Conservation (phyloP, 2,888 invertebrate species). For the Plagodis dolabraria region DNA sequence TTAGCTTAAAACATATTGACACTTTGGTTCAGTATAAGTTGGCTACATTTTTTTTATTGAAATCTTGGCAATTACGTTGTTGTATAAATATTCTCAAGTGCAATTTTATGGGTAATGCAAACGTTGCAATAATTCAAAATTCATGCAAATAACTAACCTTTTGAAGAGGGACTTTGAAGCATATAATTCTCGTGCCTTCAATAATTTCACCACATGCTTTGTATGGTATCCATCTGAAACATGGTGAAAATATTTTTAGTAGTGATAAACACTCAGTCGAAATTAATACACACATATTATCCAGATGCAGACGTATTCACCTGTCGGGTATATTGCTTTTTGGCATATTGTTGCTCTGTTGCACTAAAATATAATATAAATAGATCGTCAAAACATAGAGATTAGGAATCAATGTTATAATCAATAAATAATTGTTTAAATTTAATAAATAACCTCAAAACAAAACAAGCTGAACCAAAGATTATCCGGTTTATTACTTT, state of each 20-base stretch:
- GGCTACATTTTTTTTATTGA: too few species aligned
- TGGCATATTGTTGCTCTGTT: slow-evolving; percentile 35
- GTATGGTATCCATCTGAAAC: slow-evolving; percentile 87
- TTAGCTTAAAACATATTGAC: too few species aligned
- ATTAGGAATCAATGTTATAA: too few species aligned
- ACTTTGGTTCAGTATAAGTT: too few species aligned
- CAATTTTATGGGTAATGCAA: too few species aligned
- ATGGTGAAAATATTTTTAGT: neutral
- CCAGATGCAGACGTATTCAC: slow-evolving; percentile 37
- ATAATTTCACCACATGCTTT: slow-evolving; percentile 86
- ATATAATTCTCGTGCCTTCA: slow-evolving; percentile 88
- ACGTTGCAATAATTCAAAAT: neutral
- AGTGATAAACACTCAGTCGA: too few species aligned
- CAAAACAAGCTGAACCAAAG: neutral
- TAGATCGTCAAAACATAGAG: neutral
- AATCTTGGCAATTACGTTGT: too few species aligned
- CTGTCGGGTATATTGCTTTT: slow-evolving; percentile 61
- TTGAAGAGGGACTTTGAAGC: slow-evolving; percentile 89
- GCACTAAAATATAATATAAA: neutral
- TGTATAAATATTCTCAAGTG: too few species aligned
- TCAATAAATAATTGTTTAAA: too few species aligned
- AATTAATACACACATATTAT: too few species aligned
- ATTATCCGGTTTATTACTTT: too few species aligned
- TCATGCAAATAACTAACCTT: slow-evolving; percentile 56
- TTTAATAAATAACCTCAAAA: neutral